Base-by-base conservation (phyloP, 30 jellyfish, hydroid and myxozoan species). In the Morbakka virulenta region DNA sequence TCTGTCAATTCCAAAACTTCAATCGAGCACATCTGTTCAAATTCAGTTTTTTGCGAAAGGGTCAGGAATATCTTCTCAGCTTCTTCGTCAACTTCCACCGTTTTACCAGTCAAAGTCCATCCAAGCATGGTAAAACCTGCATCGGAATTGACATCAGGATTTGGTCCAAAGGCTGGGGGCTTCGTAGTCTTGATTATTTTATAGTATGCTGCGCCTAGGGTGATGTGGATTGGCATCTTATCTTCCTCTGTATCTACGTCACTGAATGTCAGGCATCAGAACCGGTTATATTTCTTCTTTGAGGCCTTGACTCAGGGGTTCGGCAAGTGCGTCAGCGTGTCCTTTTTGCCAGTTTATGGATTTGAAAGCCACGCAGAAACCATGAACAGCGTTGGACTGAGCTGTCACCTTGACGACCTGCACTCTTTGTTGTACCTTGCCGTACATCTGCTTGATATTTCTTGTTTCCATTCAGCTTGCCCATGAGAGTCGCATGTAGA, bases 101-200 rank as follows among this genome's bases (percentile, higher is more conserved):
- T 69, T 53, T 31, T 71, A 52, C 86, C 86, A 69, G 65, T 20
- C 80, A 81, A 36, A 17, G 86, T 81, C 86, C 86, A 81, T 36
- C 93, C 85, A 52, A 81, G 85, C 93, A 81, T 79, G 67, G 89
- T 66, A 67, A 64, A 67, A 32, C 66, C 89, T 28, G 89, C 93
- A 24, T 85, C 86, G 48, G 93, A 85, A 69, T 81, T 85, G 41
- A 32, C 48, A 53, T 81, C 85, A 32, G 74, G 85, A 57, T 81
- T 81, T 21, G 85, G 93, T 35, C 93, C 93, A 31, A 81, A 61
- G 23, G 68, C 83, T 64, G 67, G 67, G 29, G 82, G 90, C 83
- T 79, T 77, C 21, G 90, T 79, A 22, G 71, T 33, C 72, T 69
- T 70, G 64, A 81, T 81, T 62, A 84, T 31, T 71, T 81, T 84